Base-by-base conservation (phyloP, 2,113 vertebrate genomes). In the Chroicocephalus ridibundus region DNA sequence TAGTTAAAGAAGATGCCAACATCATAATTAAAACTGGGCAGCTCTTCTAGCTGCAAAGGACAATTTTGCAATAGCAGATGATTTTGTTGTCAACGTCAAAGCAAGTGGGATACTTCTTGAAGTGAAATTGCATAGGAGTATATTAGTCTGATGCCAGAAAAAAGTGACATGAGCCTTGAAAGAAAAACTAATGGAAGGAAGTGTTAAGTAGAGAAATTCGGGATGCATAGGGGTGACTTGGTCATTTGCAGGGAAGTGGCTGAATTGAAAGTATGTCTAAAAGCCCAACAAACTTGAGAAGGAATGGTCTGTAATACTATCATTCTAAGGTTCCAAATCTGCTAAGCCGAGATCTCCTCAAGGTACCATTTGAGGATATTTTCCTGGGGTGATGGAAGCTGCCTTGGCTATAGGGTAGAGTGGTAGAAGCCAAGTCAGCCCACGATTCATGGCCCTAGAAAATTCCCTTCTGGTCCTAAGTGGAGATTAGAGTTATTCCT, bases 11-110 rank as follows among this genome's bases (percentile, higher is more conserved):
- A 94, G 93, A 90, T 96, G 91, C 84, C 90, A 84, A 75, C 86
- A 94, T 91, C 85, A 79, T 94, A 87, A 87, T 91, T 95, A 91
- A 95, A 95, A 91, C 57, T 69, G 74, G 78, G 31, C 93, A 95
- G 81, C 69, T 91, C 61, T 91, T 62, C 36, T 87, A 80, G 64
- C 58, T 93, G 90, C 65, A 90, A 79, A 93, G 85, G 84, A 57
- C 81, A 69, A 31, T 69, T 93, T 85, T 93, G 84, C 54, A 77
- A 54, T 80, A 82, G 66, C 34, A 85, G 66, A 54, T 93, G 27
- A 88, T 93, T 94, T 85, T 92, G 13, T 86, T 90, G 42, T 88
- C 8, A 8, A 36, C 38, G 15, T 80, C 61, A 85, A 90, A 93
- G 61, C 65, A 93, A 91, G 40, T 4, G 57, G 40, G 54, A 54